phyloP scores from a whole-genome alignment of 2,113 vertebrate species.

The Oryzias curvinotus region DNA sequence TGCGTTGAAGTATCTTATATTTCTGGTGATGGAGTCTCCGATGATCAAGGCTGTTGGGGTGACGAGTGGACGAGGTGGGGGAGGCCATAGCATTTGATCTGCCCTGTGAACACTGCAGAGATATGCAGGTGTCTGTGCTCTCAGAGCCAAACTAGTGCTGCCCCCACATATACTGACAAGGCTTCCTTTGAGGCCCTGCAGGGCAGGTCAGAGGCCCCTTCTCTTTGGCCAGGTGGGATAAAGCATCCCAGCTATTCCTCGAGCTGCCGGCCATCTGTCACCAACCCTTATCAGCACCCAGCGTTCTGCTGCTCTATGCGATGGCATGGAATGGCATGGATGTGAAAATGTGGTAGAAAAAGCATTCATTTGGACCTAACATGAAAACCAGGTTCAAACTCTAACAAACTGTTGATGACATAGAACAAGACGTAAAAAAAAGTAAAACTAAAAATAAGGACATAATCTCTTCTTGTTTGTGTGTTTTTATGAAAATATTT shows the following conservation, averaged over 20 bases:
- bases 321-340: background rate
- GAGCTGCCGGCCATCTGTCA: constrained; percentile 33
- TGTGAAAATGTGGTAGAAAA: too few species aligned
- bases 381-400: too few species aligned
- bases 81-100: constrained; percentile 31
- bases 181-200: constrained; percentile 44
- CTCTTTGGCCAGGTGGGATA: constrained; percentile 52
- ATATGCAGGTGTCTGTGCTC: constrained; percentile 39
- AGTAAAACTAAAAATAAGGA: too few species aligned
- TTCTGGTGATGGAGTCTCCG: too few species aligned
- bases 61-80: too few species aligned
- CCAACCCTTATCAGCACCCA: constrained; percentile 31
- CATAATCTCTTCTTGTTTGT: too few species aligned
- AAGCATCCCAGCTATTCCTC: constrained; percentile 25
- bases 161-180: constrained; percentile 39
- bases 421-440: too few species aligned
- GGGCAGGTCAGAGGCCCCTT: constrained; percentile 47
- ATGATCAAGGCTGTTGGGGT: too few species aligned
- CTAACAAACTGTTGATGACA: too few species aligned
- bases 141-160: constrained; percentile 12
- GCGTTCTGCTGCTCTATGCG: constrained; percentile 12
- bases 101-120: constrained; percentile 7
- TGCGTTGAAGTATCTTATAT: too few species aligned
- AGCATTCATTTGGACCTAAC: too few species aligned
- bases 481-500: too few species aligned